These are phyloP conservation scores for Myotis planiceps DNA, from an alignment of 2,797 vertebrate genomes.

Conservation along the genomic window DNA sequence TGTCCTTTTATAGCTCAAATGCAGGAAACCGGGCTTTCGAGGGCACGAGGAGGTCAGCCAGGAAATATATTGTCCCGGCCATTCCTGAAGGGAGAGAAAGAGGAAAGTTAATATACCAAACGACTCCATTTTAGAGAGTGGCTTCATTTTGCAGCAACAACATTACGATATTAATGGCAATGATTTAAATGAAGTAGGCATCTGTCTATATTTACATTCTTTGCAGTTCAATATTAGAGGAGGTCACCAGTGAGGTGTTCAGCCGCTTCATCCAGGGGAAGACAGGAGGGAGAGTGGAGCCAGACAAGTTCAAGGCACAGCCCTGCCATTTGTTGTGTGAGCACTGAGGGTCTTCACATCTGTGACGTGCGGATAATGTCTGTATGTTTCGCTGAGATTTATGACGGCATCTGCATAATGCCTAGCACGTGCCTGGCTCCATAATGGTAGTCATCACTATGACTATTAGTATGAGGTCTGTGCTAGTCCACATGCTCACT, in stretches of 20 bases:
- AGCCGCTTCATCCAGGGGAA: neutral
- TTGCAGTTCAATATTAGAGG: neutral
- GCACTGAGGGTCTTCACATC: neutral
- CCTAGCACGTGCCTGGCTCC: neutral
- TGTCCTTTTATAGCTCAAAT: conserved; percentile 91
- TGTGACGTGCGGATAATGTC: neutral
- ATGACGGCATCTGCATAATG: neutral
- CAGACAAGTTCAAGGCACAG: neutral
- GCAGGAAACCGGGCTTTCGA: conserved; percentile 94
- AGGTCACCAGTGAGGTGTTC: too few species aligned
- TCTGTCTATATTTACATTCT: neutral
- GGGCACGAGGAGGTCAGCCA: conserved; percentile 95
- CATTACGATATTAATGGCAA: neutral
- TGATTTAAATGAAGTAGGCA: neutral
- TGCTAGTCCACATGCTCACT: neutral
- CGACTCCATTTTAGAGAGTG: neutral
- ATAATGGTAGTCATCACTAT: neutral
- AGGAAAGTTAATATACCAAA: conserved; percentile 7
- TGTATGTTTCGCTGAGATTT: neutral
- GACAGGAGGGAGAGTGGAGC: neutral
- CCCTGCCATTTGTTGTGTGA: neutral
- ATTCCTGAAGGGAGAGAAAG: conserved; percentile 90
- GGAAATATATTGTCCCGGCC: conserved; percentile 98
- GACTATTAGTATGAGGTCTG: neutral
- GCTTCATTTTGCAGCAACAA: neutral